Evolutionary conservation across 2,113 vertebrate genomes (phyloP).

Genomic region (Ageneiosus marmoratus): DNA sequence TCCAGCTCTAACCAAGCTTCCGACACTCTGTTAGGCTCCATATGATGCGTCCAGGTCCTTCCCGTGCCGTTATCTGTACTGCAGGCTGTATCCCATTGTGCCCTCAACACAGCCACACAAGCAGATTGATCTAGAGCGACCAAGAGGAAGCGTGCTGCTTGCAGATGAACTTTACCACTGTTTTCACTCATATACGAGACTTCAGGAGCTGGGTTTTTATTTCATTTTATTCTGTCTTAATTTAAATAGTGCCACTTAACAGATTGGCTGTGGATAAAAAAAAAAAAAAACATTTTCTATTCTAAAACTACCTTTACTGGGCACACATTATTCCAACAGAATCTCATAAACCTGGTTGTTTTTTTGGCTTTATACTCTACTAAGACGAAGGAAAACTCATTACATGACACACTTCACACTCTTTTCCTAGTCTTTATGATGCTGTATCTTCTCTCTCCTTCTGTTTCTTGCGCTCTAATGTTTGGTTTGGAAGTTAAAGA

Average conservation of each 20-base stretch:
- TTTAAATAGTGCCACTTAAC: slow-evolving; percentile 28
- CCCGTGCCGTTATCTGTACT: slow-evolving; percentile 12
- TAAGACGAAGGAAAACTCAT: too few relatives aligned
- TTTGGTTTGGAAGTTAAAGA: slow-evolving; percentile 23
- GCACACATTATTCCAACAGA: not conserved
- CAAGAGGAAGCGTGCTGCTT: slow-evolving; percentile 14
- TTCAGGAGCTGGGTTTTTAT: slow-evolving; percentile 29
- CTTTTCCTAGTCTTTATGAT: too few relatives aligned
- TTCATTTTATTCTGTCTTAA: slow-evolving; percentile 33
- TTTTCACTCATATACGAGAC: slow-evolving; percentile 14
- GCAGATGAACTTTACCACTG: slow-evolving; percentile 33
- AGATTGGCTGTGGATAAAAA: slow-evolving; percentile 25
- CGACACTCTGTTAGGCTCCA: not conserved
- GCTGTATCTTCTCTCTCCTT: not conserved
- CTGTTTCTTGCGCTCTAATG: not conserved
- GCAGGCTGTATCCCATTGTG: slow-evolving; percentile 14
- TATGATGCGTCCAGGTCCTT: slow-evolving; percentile 18
- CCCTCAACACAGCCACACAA: slow-evolving; percentile 3
- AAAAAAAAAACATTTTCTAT: not conserved
- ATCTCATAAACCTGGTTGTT: not conserved
- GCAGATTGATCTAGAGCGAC: slow-evolving; percentile 13
- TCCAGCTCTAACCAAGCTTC: slow-evolving; percentile 84
- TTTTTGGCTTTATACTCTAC: too few relatives aligned
- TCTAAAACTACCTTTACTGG: not conserved
- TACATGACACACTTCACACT: too few relatives aligned